phyloP scores from a whole-genome alignment of 2,113 vertebrate species.

The Platysternon megacephalum region DNA sequence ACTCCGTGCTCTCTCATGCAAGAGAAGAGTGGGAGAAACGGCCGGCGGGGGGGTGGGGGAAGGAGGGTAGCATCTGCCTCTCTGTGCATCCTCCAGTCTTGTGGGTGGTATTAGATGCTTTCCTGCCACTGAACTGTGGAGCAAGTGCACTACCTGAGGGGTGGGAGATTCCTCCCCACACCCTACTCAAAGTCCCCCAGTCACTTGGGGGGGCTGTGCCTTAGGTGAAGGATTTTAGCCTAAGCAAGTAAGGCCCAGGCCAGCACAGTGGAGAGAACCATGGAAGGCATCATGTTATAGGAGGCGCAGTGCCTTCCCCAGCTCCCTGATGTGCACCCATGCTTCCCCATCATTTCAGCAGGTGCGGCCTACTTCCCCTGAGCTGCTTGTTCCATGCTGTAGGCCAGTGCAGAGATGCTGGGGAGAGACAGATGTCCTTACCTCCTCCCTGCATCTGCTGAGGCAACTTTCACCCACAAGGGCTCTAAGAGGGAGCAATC shows the following conservation, averaged over 20 bases:
- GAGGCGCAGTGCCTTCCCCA: neutral
- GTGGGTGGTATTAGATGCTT: neutral
- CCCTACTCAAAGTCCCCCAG: neutral
- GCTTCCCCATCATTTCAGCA: neutral
- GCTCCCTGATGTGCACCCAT: neutral
- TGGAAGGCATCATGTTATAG: neutral
- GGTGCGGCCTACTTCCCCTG: neutral
- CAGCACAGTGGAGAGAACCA: rapidly evolving
- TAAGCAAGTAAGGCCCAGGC: neutral
- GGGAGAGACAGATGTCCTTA: neutral
- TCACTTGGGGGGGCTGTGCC: neutral
- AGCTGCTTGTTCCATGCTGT: neutral
- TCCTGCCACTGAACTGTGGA: rapidly evolving
- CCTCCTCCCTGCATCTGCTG: neutral
- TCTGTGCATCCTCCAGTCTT: neutral
- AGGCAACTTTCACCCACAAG: neutral
- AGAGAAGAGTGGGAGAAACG: neutral
- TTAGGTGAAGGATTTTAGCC: no score
- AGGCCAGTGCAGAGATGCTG: neutral
- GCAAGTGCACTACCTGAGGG: neutral
- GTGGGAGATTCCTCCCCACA: rapidly evolving
- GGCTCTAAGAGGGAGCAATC: no score
- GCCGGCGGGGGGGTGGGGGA: neutral
- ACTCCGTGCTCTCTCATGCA: neutral
- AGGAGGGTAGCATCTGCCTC: neutral